Percentiles rank a stretch among this genome's conserved stretches.
Evolutionary conservation across 2,888 invertebrate species (phyloP).

Genomic region (Melieria picta): DNA sequence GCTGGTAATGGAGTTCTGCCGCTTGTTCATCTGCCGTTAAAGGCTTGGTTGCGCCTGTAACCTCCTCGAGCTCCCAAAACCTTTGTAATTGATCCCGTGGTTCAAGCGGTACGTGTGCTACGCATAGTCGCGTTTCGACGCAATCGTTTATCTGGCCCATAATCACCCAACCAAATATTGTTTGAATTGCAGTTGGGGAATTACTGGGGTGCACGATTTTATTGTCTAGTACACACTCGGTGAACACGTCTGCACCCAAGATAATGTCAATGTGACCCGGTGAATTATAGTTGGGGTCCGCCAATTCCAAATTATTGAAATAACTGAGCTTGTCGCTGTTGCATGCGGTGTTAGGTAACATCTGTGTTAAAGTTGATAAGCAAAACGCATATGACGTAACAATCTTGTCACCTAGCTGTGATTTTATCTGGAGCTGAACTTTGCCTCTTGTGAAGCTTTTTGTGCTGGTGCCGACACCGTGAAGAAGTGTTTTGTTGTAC

Average conservation of each 20-base stretch:
- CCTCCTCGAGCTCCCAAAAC: too few relatives aligned
- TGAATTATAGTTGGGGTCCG: slow-evolving; percentile 23
- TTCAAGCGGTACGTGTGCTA: too few relatives aligned
- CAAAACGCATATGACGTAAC: slow-evolving; percentile 29
- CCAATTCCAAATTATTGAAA: slow-evolving; percentile 29
- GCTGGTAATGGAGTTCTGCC: too few relatives aligned
- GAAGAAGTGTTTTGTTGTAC: slow-evolving; percentile 32
- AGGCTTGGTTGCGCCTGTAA: too few relatives aligned
- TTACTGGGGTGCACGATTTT: slow-evolving; percentile 30
- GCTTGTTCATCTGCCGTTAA: too few relatives aligned
- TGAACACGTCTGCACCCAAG: slow-evolving; percentile 14
- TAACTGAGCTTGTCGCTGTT: slow-evolving; percentile 13
- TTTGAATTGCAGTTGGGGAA: too few relatives aligned
- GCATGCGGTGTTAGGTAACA: slow-evolving; percentile 22
- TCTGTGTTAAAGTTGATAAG: slow-evolving; percentile 29
- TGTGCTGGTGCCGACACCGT: slow-evolving; percentile 32
- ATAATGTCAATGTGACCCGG: slow-evolving; percentile 33
- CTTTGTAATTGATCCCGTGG: too few relatives aligned
- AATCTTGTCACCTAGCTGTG: not conserved
- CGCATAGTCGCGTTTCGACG: too few relatives aligned
- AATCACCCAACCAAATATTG: too few relatives aligned
- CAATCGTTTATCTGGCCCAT: too few relatives aligned
- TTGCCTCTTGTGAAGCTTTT: slow-evolving; percentile 28
- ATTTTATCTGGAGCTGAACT: slow-evolving; percentile 23
- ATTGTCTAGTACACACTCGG: slow-evolving; percentile 23